Evolutionary conservation across 1,140 invertebrate species (phyloP).

Genomic region (Stratiolaelaps scimitus): DNA sequence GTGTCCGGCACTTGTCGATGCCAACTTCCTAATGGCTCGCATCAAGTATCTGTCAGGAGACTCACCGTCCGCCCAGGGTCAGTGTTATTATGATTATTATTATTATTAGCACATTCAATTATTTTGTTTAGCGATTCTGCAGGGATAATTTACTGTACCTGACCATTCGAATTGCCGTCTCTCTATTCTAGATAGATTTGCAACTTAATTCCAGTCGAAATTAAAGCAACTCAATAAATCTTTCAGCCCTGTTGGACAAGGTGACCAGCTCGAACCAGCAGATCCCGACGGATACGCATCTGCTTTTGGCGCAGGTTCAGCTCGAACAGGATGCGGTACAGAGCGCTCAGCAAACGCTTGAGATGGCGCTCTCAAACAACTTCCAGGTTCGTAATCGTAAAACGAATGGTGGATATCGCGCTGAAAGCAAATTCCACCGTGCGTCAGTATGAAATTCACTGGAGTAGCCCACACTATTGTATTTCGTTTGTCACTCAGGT

Average conservation of each 20-base stretch:
- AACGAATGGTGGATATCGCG: neutral
- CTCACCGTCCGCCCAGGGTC: constrained; percentile 27
- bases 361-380: constrained; percentile 75
- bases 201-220: constrained; percentile 16
- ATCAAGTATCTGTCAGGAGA: constrained; percentile 60
- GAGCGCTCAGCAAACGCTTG: constrained; percentile 66
- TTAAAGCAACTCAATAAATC: constrained; percentile 30
- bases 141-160: constrained; percentile 35
- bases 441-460: neutral
- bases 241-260: constrained; percentile 35
- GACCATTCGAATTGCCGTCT: too few species aligned
- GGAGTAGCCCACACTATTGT: neutral
- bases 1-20: constrained; percentile 64
- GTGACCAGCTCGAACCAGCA: constrained; percentile 51
- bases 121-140: neutral
- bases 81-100: neutral
- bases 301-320: constrained; percentile 63
- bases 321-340: constrained; percentile 56
- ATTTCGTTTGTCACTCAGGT: constrained; percentile 43
- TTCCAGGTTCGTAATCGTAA: constrained; percentile 53
- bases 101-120: neutral
- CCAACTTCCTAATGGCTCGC: constrained; percentile 60
- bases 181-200: too few species aligned
- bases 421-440: too few species aligned
- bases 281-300: constrained; percentile 56